These are phyloP conservation scores for Margarornis squamiger DNA, from an alignment of 2,797 vertebrate genomes.

Conservation along the genomic window DNA sequence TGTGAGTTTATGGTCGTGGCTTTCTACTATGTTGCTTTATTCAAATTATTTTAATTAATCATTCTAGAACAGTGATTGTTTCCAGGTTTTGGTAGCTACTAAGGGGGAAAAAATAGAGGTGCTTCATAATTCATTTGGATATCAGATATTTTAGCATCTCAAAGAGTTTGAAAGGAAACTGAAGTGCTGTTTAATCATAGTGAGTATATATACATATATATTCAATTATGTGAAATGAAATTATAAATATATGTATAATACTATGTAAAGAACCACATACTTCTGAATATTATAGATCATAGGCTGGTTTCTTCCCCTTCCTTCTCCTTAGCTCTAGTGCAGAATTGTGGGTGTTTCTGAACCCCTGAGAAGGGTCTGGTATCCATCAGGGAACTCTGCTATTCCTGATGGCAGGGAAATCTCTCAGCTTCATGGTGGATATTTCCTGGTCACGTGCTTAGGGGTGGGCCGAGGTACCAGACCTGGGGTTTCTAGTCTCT, in stretches of 20 bases:
- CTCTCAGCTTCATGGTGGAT: accelerated
- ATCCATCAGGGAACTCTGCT: neutral
- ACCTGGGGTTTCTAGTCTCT: neutral
- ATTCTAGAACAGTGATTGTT: neutral
- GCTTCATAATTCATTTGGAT: neutral
- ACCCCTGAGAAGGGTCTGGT: neutral
- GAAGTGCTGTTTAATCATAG: neutral
- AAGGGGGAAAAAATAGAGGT: neutral
- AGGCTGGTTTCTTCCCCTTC: neutral
- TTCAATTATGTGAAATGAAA: neutral
- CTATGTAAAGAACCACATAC: neutral
- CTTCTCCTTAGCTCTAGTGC: neutral
- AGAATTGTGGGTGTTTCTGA: neutral
- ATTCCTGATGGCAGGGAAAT: neutral
- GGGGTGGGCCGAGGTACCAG: neutral
- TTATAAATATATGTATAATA: neutral
- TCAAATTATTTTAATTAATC: neutral
- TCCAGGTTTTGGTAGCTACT: neutral
- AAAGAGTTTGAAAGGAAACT: neutral
- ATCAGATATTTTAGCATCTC: neutral
- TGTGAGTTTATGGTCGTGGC: neutral
- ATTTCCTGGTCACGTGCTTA: accelerated
- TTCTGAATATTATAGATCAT: neutral
- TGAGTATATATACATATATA: neutral
- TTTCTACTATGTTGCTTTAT: neutral